Evolutionary conservation across 2,113 vertebrate species (phyloP), one percentile per base, ranked within the genome.

Genomic region (Panthera tigris): DNA sequence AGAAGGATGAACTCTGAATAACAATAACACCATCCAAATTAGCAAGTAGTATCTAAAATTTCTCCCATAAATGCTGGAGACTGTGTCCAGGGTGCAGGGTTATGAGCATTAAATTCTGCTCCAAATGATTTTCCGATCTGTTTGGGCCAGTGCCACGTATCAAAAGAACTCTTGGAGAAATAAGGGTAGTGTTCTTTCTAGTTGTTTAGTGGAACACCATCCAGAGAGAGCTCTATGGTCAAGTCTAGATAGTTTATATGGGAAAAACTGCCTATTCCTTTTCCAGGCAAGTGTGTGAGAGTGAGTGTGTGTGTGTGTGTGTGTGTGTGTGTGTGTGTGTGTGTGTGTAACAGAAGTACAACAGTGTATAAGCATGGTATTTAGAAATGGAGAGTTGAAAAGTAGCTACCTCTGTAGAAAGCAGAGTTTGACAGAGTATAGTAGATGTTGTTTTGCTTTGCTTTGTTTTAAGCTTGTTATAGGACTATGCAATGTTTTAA

Each of bases 1-100:
- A 97, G 95, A 94, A 57, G 76, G 84, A 97, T 97, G 97, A 94
- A 97, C 97, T 94, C 71, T 69, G 98, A 96, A 98, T 94, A 98
- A 95, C 97, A 98, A 97, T 71, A 94, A 87, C 87, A 69, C 80
- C 66, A 33, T 97, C 96, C 94, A 92, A 95, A 92, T 97, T 95
- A 96, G 92, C 95, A 96, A 94, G 68, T 19, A 50, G 84, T 48
- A 50, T 87, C 90, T 82, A 78, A 74, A 89, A 94, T 95, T 83
- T 94, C 87, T 96, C 96, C 69, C 83, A 41, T 79, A 92, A 97
- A 96, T 92, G 94, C 95, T 29, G 13, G 66, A 91, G 78, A 48
- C 92, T 68, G 21, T 73, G 92, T 50, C 63, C 55, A 93, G 79
- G 16, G 80, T 73, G 71, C 95, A 73, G 80, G 50, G 90, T 13